Conservation (phyloP, 2,888 invertebrate genomes). For the Acleris emargana region DNA sequence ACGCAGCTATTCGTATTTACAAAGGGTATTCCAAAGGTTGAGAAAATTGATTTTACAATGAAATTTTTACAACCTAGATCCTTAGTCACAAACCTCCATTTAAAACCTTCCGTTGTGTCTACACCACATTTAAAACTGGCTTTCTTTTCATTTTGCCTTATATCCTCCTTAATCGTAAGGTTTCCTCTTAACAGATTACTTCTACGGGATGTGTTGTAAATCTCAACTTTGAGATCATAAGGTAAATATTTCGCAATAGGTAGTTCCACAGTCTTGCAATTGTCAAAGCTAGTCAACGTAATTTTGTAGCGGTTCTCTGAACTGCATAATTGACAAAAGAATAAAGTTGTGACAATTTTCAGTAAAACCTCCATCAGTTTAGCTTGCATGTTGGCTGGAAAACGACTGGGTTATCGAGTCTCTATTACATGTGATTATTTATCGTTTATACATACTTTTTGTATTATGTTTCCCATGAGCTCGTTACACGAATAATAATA, state of each 20-base stretch:
- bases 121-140: conserved; percentile 10
- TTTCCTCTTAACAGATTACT: conserved; percentile 4
- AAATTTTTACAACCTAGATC: conserved; percentile 13
- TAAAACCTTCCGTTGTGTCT: conserved; percentile 4
- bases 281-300: not conserved
- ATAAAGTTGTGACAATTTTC: not conserved
- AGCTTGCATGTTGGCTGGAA: not conserved
- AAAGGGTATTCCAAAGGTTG: conserved; percentile 2
- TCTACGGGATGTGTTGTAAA: conserved; percentile 2
- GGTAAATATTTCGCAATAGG: not conserved
- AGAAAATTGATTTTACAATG: not conserved
- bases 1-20: not conserved
- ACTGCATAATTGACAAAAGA: not conserved
- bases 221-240: not conserved
- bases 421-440: conserved; percentile 3
- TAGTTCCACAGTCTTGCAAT: not conserved
- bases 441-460: not conserved
- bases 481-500: not conserved
- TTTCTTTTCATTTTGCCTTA: not conserved
- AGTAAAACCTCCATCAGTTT: not conserved
- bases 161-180: conserved; percentile 5
- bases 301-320: not conserved
- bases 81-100: conserved; percentile 6
- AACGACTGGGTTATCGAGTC: not conserved
- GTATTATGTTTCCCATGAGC: not conserved